phyloP scores from a whole-genome alignment of 1,140 invertebrate species.

The Muscidifurax raptorellus region DNA sequence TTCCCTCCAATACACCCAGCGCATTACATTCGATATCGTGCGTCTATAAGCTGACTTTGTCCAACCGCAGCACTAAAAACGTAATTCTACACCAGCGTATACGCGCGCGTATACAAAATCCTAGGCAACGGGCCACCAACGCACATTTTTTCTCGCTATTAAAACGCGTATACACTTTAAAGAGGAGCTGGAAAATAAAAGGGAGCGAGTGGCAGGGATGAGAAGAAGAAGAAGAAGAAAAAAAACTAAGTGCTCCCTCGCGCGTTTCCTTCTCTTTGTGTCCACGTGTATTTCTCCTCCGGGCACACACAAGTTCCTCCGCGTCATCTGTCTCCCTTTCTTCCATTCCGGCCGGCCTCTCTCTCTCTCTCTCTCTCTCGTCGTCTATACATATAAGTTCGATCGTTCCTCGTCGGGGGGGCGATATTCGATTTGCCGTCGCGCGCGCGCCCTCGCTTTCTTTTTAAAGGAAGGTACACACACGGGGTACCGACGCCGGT shows the following conservation, averaged over 20 bases:
- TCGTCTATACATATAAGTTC: not conserved
- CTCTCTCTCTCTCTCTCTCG: not conserved
- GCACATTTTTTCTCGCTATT: not conserved
- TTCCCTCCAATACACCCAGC: not conserved
- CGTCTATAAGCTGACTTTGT: slow-evolving; percentile 17
- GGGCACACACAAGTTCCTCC: not conserved
- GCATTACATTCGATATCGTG: not conserved
- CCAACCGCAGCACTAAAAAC: slow-evolving; percentile 3
- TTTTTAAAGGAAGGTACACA: slow-evolving; percentile 14
- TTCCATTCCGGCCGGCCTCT: not conserved
- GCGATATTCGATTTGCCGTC: slow-evolving; percentile 26
- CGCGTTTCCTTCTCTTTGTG: not conserved
- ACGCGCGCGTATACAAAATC: too few species aligned
- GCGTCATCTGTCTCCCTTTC: not conserved
- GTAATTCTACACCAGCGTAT: slow-evolving; percentile 30
- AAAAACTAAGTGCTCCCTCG: not conserved
- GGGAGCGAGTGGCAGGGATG: not conserved
- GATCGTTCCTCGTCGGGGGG: slow-evolving; percentile 1
- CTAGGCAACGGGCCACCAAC: not conserved
- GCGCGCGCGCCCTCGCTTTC: slow-evolving; percentile 15
- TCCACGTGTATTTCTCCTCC: not conserved
- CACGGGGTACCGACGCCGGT: not conserved
- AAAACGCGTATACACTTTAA: slow-evolving; percentile 2
- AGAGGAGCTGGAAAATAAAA: slow-evolving; percentile 1
- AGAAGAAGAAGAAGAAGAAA: not conserved